These are phyloP conservation scores for Cyclina sinensis DNA, from an alignment of 1,140 invertebrate genomes.

Conservation along the genomic window DNA sequence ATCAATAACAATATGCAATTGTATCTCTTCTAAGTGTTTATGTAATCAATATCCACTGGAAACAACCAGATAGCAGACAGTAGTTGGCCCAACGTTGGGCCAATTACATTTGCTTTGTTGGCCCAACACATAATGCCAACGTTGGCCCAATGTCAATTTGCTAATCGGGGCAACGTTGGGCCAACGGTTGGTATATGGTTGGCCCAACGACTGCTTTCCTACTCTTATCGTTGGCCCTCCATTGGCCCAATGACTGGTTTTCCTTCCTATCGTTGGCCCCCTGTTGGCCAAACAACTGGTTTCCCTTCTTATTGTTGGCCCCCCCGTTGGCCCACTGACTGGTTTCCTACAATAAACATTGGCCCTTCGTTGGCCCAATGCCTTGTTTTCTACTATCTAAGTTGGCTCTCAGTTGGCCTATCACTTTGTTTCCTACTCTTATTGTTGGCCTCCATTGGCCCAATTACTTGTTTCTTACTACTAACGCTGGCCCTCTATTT, in stretches of 20 bases:
- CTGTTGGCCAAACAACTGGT: background rate
- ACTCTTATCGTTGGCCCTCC: constrained; percentile 6
- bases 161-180: constrained; percentile 13
- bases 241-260: background rate
- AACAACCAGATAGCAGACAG: no score
- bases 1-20: no score
- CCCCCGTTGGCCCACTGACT: constrained; percentile 2
- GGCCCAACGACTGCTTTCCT: constrained; percentile 9
- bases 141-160: constrained; percentile 22
- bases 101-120: constrained; percentile 16
- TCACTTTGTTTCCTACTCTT: background rate
- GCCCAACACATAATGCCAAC: background rate
- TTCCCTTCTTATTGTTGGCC: constrained; percentile 5
- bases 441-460: background rate
- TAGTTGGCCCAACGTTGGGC: background rate
- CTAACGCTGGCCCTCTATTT: background rate
- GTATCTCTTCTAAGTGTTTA: no score
- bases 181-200: constrained; percentile 8
- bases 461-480: background rate
- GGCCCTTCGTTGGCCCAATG: background rate
- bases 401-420: constrained; percentile 4
- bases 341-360: background rate
- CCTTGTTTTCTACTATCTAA: background rate
- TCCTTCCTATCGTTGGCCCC: constrained; percentile 10
- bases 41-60: no score